Conservation (phyloP, 1,140 invertebrate genomes). For the Cotesia glomerata region DNA sequence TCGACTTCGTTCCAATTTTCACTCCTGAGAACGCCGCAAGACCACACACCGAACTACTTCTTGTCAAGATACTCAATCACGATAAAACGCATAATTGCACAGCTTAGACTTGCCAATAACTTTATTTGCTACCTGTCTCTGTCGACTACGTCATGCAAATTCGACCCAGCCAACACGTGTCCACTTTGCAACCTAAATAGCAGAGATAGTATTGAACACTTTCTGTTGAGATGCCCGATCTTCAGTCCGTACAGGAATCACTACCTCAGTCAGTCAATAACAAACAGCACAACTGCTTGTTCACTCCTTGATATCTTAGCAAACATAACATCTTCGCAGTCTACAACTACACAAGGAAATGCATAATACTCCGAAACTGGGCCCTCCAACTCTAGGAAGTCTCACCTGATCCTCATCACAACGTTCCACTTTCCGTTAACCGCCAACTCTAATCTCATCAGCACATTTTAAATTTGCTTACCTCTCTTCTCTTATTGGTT, state of each 20-base stretch:
- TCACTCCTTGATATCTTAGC: not conserved
- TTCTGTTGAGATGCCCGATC: too few species aligned
- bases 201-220: too few species aligned
- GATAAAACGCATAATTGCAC: slow-evolving; percentile 5
- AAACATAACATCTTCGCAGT: not conserved
- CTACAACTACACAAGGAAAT: not conserved
- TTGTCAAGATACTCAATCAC: not conserved
- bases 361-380: slow-evolving; percentile 1
- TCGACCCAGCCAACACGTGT: not conserved
- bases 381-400: not conserved
- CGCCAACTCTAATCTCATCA: not conserved
- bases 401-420: not conserved
- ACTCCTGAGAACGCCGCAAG: slow-evolving; percentile 1
- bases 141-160: not conserved
- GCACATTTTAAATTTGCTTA: not conserved
- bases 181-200: too few species aligned
- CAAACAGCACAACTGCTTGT: not conserved
- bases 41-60: not conserved
- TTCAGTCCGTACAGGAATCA: not conserved
- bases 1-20: not conserved
- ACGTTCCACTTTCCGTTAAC: not conserved
- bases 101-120: not conserved
- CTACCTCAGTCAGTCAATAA: slow-evolving; percentile 5
- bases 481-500: not conserved
- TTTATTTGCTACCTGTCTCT: not conserved